Conservation (phyloP, 2,797 vertebrate species). For the Coregonus sp. region DNA sequence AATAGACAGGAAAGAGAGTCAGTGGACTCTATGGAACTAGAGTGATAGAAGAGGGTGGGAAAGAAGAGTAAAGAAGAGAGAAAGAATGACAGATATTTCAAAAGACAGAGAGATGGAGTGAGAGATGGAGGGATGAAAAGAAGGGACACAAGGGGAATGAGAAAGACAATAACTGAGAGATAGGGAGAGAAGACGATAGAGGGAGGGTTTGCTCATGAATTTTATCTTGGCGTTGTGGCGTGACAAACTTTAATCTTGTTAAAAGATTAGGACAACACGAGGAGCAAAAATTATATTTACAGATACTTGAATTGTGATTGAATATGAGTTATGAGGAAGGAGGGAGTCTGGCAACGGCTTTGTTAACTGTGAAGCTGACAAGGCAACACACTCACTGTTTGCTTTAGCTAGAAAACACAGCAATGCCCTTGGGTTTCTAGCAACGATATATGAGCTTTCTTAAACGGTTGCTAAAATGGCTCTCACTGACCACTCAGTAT, state of each 20-base stretch:
- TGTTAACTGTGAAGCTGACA: slow-evolving; percentile 7
- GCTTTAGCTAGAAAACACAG: neutral
- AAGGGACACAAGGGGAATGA: no score
- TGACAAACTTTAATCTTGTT: slow-evolving; percentile 44
- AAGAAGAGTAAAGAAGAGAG: neutral
- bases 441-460: no score
- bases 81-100: neutral
- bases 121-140: no score
- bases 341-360: no score
- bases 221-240: slow-evolving; percentile 37
- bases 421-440: neutral
- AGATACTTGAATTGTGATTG: slow-evolving; percentile 44
- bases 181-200: neutral
- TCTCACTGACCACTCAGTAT: no score
- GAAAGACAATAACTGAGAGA: no score
- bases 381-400: neutral
- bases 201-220: slow-evolving; percentile 29
- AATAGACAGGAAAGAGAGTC: neutral
- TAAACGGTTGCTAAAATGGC: no score
- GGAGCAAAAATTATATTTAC: slow-evolving; percentile 36
- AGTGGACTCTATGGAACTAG: neutral
- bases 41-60: neutral
- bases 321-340: slow-evolving; percentile 31
- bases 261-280: slow-evolving; percentile 37
- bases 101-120: no score